Percentiles rank a stretch among this genome's conserved stretches.
Conservation (phyloP, 1,140 invertebrate species). For the Drosophila arizonae region DNA sequence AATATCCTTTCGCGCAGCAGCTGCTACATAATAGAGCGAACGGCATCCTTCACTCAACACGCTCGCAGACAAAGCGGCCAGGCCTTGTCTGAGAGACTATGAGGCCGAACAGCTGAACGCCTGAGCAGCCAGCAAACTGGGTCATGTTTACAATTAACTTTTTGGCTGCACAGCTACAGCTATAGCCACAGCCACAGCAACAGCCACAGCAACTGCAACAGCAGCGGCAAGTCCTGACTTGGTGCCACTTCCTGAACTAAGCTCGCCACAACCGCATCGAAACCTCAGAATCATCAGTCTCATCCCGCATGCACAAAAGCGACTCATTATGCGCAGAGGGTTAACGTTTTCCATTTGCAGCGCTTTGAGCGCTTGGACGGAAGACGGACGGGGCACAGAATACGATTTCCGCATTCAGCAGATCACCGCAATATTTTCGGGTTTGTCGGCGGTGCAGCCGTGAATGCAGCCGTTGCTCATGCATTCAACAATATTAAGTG, state of each 20-base stretch:
- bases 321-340: slow-evolving; percentile 39
- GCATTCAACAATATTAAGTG: slow-evolving; percentile 70
- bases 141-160: slow-evolving; percentile 81
- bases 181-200: slow-evolving; percentile 14
- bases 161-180: slow-evolving; percentile 42
- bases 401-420: slow-evolving; percentile 56
- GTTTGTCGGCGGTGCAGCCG: slow-evolving; percentile 7
- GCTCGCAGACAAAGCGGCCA: slow-evolving; percentile 20
- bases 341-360: slow-evolving; percentile 41
- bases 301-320: slow-evolving; percentile 74
- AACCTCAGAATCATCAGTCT: slow-evolving; percentile 46
- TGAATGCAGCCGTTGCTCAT: slow-evolving; percentile 25
- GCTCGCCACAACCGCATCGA: slow-evolving; percentile 37
- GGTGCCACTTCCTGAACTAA: slow-evolving; percentile 22
- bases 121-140: slow-evolving; percentile 51
- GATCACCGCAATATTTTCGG: slow-evolving; percentile 46
- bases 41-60: slow-evolving; percentile 58
- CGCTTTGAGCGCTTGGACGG: slow-evolving; percentile 36
- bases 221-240: slow-evolving; percentile 16
- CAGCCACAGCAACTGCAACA: slow-evolving; percentile 19
- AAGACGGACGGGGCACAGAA: background rate
- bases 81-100: background rate
- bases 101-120: slow-evolving; percentile 1
- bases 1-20: slow-evolving; percentile 52
- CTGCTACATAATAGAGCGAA: slow-evolving; percentile 62